Percentiles rank a stretch among this genome's conserved stretches.
These are phyloP conservation scores for Sterrhoptilus dennistouni DNA, from an alignment of 2,113 vertebrate genomes.

Conservation along the genomic window DNA sequence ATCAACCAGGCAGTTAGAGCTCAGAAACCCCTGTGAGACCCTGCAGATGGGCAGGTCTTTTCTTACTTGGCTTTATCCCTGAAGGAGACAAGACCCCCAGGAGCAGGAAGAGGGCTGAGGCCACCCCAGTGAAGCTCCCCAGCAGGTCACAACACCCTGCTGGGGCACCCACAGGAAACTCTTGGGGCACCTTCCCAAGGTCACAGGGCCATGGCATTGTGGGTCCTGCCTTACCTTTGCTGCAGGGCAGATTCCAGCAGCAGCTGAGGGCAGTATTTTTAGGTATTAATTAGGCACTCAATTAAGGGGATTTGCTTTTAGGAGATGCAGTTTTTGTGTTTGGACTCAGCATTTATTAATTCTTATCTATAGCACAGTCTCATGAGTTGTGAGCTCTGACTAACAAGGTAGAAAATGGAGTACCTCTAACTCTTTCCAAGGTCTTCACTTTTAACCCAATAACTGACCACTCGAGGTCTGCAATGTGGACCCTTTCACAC, in stretches of 20 bases:
- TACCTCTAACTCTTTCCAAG: neutral
- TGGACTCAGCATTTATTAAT: neutral
- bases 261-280: conserved; percentile 67
- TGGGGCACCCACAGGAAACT: neutral
- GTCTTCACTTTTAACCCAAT: neutral
- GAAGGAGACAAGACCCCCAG: neutral
- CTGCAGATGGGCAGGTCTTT: neutral
- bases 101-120: neutral
- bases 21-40: neutral
- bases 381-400: neutral
- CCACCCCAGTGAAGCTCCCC: neutral
- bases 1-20: neutral
- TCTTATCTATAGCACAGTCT: neutral
- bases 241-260: conserved; percentile 41
- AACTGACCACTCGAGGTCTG: neutral
- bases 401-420: neutral
- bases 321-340: neutral
- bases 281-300: conserved; percentile 57
- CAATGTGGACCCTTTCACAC: neutral
- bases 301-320: conserved; percentile 49
- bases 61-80: neutral
- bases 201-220: accelerated
- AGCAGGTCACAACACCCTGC: neutral
- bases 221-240: conserved; percentile 25
- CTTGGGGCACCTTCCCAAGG: conserved; percentile 27